Base-by-base conservation (phyloP, 2,113 vertebrate species). In the Polyodon spathula region DNA sequence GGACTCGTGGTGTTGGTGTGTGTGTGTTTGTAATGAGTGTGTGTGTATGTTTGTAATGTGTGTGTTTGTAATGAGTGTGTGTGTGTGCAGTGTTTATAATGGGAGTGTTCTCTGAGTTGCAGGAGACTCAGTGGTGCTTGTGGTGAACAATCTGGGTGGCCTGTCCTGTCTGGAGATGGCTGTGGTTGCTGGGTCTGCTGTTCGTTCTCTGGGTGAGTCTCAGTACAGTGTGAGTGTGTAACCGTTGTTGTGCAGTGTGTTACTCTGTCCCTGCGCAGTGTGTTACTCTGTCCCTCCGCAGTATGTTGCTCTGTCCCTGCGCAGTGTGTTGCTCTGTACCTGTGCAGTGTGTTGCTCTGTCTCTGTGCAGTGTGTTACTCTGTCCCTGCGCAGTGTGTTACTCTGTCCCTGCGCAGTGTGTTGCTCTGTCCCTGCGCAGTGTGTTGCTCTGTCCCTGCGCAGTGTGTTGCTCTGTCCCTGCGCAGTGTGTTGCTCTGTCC, bases 141-240 rank as follows among this genome's bases (percentile, higher is more conserved):
- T 95, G 65, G 92, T 97, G 63, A 98, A 98, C 81, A 97, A 97
- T 75, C 84, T 98, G 48, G 95, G 96, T 0, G 93, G 92, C 8
- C 68, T 97, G 67, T 98, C 96, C 0, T 90, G 85, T 73, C 78
- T 98, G 84, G 96, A 98, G 75, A 76, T 97, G 73, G 81, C 84
- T 37, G 88, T 97, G 14, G 77, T 97, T 16, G 93, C 92, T 0
- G 78, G 81, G 1, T 87, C 86, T 0, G 83, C 88, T 0, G 67
- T 97, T 58, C 66, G 40, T 14, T 61, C 40, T 61, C 79, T 98
- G 54, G 93, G 95, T 97, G 62, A 88, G 81, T 50, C 27, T 41
- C 27, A 7, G 44, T 4, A 15, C 42, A n/a, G n/a, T n/a, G n/a
- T 11, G 41, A 44, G 7, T 8, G n/a, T 17, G 9, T 43, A n/a